phyloP scores from a whole-genome alignment of 23 tunicate species.

The Ciona savignyi region DNA sequence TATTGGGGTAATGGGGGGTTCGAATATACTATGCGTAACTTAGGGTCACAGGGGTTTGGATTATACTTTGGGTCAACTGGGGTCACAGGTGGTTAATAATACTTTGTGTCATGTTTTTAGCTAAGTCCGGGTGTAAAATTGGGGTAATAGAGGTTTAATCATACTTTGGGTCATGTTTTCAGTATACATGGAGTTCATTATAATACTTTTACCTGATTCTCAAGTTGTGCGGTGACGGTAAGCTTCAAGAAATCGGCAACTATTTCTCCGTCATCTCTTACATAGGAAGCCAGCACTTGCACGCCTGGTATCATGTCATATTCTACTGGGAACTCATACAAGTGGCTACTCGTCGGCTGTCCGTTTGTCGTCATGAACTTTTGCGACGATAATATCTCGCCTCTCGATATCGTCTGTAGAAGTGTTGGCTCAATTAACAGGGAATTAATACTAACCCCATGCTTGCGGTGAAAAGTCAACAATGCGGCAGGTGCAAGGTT shows the following conservation, averaged over 20 bases:
- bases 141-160: too few relatives aligned
- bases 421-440: too few relatives aligned
- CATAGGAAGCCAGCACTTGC: conserved; percentile 50
- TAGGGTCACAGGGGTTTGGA: too few relatives aligned
- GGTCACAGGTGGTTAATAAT: too few relatives aligned
- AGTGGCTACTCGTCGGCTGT: conserved; percentile 10
- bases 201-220: conserved; percentile 47
- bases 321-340: conserved; percentile 28
- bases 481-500: too few relatives aligned
- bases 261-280: conserved; percentile 62
- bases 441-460: too few relatives aligned
- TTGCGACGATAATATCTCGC: conserved; percentile 14
- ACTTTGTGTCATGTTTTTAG: too few relatives aligned
- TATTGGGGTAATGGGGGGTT: too few relatives aligned
- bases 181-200: neutral
- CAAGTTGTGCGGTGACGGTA: conserved; percentile 35
- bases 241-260: conserved; percentile 63
- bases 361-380: conserved; percentile 10
- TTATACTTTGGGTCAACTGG: too few relatives aligned
- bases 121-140: too few relatives aligned
- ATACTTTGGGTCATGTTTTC: neutral
- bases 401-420: conserved; percentile 39
- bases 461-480: too few relatives aligned
- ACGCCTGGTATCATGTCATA: conserved; percentile 56
- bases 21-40: too few relatives aligned